A percentile compares a stretch with the other conserved stretches of the same genome.
Conservation (phyloP, 2,888 invertebrate species). For the Notodromas monacha region DNA sequence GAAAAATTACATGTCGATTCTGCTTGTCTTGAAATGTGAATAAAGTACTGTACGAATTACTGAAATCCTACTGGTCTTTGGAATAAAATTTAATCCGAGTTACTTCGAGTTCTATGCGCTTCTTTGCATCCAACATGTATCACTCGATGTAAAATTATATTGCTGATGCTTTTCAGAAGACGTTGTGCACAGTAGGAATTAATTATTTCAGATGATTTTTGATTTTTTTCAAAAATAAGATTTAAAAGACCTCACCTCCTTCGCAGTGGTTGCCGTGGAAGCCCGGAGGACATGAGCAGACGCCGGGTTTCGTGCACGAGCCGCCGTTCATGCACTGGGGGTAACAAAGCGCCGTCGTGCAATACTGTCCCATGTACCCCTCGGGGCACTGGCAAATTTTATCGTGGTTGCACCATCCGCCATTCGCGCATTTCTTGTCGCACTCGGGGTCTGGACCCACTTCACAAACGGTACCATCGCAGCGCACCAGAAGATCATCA, state of each 20-base stretch:
- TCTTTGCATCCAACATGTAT: background rate
- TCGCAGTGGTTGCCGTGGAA: conserved; percentile 67
- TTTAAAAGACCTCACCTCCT: too few species aligned
- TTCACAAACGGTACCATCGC: too few species aligned
- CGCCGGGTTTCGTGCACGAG: conserved; percentile 56
- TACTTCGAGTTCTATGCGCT: conserved; percentile 1
- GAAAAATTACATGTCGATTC: too few species aligned
- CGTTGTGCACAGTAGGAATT: background rate
- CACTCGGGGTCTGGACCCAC: conserved; percentile 48
- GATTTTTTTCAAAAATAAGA: conserved; percentile 13
- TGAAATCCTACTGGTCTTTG: too few species aligned
- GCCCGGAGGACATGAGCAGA: conserved; percentile 56
- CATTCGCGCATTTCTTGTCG: conserved; percentile 51
- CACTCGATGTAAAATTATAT: too few species aligned
- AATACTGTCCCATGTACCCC: conserved; percentile 65
- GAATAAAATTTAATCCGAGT: too few species aligned
- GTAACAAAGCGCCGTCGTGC: conserved; percentile 58
- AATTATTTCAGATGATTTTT: too few species aligned
- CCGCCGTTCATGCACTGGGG: conserved; percentile 76
- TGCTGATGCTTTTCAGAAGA: background rate
- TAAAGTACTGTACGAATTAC: too few species aligned
- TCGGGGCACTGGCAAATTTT: conserved; percentile 59
- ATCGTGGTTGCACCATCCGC: conserved; percentile 47
- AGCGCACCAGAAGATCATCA: too few species aligned
- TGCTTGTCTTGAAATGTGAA: too few species aligned